Conservation (phyloP, 1,140 invertebrate species). For the Planococcus citri region DNA sequence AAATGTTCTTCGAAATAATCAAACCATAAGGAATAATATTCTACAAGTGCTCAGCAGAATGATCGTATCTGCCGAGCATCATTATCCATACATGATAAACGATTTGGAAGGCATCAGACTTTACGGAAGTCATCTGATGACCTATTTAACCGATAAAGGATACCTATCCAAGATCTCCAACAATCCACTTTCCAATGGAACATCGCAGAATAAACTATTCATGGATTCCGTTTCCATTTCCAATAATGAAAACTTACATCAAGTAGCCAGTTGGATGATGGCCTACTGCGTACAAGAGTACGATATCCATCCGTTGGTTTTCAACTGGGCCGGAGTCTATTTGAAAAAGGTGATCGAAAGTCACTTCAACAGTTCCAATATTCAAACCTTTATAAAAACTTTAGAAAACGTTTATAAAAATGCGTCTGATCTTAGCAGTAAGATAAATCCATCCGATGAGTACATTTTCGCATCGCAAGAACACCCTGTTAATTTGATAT, state of each 20-base stretch:
- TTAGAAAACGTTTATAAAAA: not conserved
- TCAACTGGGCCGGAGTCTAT: not conserved
- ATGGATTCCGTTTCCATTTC: not conserved
- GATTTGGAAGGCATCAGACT: not conserved
- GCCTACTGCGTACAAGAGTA: not conserved
- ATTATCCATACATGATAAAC: not conserved
- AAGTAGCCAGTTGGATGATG: not conserved
- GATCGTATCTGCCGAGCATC: not conserved
- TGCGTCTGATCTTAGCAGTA: not conserved
- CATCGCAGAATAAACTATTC: not conserved
- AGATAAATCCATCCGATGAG: not conserved
- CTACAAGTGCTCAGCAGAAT: not conserved
- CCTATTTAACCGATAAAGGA: not conserved
- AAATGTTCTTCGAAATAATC: not conserved
- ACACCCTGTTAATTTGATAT: not conserved
- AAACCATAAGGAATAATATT: not conserved
- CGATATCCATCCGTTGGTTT: not conserved
- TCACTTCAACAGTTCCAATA: too few relatives aligned
- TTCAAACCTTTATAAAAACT: not conserved
- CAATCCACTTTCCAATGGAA: too few relatives aligned
- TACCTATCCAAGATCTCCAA: not conserved
- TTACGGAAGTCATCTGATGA: not conserved
- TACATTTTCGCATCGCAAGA: not conserved
- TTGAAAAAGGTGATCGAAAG: not conserved
- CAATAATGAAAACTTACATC: not conserved